These are phyloP conservation scores for Gymnocypris eckloni DNA, from an alignment of 2,797 vertebrate genomes.

Conservation along the genomic window DNA sequence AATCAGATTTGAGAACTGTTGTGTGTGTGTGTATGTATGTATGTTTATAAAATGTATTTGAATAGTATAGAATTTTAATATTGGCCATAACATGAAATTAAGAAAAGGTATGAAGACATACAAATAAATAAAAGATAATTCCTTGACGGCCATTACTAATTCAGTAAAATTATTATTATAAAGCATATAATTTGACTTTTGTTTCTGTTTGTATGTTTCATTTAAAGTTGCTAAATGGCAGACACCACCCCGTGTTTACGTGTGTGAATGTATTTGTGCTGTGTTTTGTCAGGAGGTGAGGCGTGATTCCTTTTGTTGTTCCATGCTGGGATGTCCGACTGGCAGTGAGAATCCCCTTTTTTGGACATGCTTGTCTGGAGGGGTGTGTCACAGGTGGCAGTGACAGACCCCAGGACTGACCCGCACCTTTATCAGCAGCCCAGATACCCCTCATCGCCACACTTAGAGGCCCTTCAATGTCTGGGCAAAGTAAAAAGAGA, in stretches of 20 bases:
- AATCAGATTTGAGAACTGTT: too few relatives aligned
- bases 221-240: not conserved
- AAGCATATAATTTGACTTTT: conserved; percentile 6
- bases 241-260: conserved; percentile 16
- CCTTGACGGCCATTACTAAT: not conserved
- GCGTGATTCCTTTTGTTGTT: conserved; percentile 49
- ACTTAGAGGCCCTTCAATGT: conserved; percentile 62
- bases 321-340: conserved; percentile 46
- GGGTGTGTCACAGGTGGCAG: conserved; percentile 70
- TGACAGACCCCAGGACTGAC: conserved; percentile 77
- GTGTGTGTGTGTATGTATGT: too few relatives aligned
- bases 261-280: conserved; percentile 29
- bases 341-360: conserved; percentile 66
- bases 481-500: conserved; percentile 60
- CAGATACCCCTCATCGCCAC: conserved; percentile 38
- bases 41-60: too few relatives aligned
- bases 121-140: not conserved
- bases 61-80: not conserved
- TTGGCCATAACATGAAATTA: not conserved
- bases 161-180: conserved; percentile 34
- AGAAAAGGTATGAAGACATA: not conserved
- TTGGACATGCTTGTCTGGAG: conserved; percentile 65
- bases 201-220: conserved; percentile 5
- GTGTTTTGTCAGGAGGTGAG: conserved; percentile 54
- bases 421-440: conserved; percentile 69